These are phyloP conservation scores for Tipula confusa DNA, from an alignment of 2,888 invertebrate species.

Conservation along the genomic window DNA sequence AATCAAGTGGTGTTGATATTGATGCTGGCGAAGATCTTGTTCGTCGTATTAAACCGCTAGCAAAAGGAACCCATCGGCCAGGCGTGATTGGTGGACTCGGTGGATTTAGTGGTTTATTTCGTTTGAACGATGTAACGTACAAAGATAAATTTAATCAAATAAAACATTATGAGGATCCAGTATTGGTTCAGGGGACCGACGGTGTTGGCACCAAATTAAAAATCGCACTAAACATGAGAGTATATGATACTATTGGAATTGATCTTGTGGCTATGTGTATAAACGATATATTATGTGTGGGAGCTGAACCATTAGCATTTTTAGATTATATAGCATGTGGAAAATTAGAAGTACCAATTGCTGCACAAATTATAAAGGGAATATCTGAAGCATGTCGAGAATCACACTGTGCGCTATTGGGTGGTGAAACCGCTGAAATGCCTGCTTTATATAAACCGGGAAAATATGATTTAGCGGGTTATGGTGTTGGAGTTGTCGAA, in stretches of 20 bases:
- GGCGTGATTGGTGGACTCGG: constrained; percentile 83
- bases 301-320: constrained; percentile 94
- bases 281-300: constrained; percentile 92
- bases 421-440: constrained; percentile 97
- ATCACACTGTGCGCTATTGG: constrained; percentile 83
- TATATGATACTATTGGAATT: constrained; percentile 82
- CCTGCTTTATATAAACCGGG: constrained; percentile 84
- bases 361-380: constrained; percentile 75
- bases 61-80: constrained; percentile 68
- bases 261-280: constrained; percentile 98
- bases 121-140: constrained; percentile 63
- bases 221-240: constrained; percentile 73
- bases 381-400: constrained; percentile 81
- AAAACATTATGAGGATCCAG: constrained; percentile 65
- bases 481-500: constrained; percentile 91
- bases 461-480: constrained; percentile 94
- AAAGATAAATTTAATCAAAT: constrained; percentile 39
- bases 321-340: constrained; percentile 96
- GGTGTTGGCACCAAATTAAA: constrained; percentile 97
- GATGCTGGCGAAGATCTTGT: constrained; percentile 86
- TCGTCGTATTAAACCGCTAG: constrained; percentile 73
- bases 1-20: constrained; percentile 89
- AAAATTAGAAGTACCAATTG: constrained; percentile 68
- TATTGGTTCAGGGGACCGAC: constrained; percentile 90
- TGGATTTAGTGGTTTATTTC: constrained; percentile 92